These are phyloP conservation scores for Bostrychus sinensis DNA, from an alignment of 2,113 vertebrate species.

Conservation along the genomic window DNA sequence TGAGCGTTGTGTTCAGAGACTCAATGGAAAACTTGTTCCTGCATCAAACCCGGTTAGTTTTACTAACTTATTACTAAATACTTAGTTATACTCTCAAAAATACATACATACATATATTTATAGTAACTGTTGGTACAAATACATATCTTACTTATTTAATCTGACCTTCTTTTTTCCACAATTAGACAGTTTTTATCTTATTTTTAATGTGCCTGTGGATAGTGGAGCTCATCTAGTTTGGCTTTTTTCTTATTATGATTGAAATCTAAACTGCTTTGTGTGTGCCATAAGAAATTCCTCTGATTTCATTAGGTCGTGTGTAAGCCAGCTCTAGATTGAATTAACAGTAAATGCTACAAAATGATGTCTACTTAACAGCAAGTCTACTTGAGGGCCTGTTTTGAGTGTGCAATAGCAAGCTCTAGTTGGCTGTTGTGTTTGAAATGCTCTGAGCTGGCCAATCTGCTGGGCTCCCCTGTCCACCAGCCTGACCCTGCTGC, in stretches of 20 bases:
- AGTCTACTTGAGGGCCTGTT: conserved; percentile 4
- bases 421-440: conserved; percentile 42
- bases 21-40: conserved; percentile 84
- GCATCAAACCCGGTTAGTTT: conserved; percentile 83
- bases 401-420: conserved; percentile 29
- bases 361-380: neutral
- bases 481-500: conserved; percentile 65
- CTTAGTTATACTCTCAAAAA: conserved; percentile 5
- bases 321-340: neutral
- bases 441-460: conserved; percentile 46
- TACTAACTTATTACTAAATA: conserved; percentile 29
- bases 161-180: conserved; percentile 54
- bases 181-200: conserved; percentile 19
- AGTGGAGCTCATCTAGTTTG: conserved; percentile 58
- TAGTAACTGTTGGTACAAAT: conserved; percentile 34
- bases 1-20: conserved; percentile 81
- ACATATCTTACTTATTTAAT: conserved; percentile 38
- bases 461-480: conserved; percentile 71
- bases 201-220: conserved; percentile 52
- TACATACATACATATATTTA: conserved; percentile 11
- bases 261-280: neutral
- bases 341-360: neutral
- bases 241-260: conserved; percentile 19
- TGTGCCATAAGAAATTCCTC: neutral
- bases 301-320: neutral